Evolutionary conservation across 2,797 vertebrate genomes (phyloP).

Genomic region (Pyrocephalus nanus): DNA sequence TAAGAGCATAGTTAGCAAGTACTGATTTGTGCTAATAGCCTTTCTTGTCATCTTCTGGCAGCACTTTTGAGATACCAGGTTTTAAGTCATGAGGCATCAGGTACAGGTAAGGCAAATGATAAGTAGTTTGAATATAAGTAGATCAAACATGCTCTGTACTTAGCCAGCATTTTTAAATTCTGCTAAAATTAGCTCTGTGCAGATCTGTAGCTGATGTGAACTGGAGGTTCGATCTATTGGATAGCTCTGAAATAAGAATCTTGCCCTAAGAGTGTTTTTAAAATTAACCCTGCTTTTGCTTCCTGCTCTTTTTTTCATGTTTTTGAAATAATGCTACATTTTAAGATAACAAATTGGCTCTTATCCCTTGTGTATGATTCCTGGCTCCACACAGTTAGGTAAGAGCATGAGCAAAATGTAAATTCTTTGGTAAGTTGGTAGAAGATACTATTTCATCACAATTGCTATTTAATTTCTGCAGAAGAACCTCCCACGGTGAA

Average conservation of each 20-base stretch:
- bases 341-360: not conserved
- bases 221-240: not conserved
- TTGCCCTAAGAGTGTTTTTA: not conserved
- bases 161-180: not conserved
- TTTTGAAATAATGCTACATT: not conserved
- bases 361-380: not conserved
- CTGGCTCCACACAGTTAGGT: slow-evolving; percentile 11
- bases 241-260: not conserved
- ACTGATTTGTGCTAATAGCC: not conserved
- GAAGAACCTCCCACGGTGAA: slow-evolving; percentile 56
- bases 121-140: not conserved
- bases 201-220: not conserved
- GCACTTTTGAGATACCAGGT: not conserved
- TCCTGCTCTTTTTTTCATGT: not conserved
- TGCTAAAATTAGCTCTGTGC: not conserved
- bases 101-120: not conserved
- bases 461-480: slow-evolving; percentile 59
- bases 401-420: slow-evolving; percentile 55
- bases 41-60: not conserved
- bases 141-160: not conserved
- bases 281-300: not conserved
- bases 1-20: not conserved
- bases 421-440: slow-evolving; percentile 37
- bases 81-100: not conserved
- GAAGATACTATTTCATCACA: slow-evolving; percentile 64